Percentiles rank a stretch among this genome's conserved stretches.
Evolutionary conservation across 2,113 vertebrate genomes (phyloP).

Genomic region (Dasypus novemcinctus): DNA sequence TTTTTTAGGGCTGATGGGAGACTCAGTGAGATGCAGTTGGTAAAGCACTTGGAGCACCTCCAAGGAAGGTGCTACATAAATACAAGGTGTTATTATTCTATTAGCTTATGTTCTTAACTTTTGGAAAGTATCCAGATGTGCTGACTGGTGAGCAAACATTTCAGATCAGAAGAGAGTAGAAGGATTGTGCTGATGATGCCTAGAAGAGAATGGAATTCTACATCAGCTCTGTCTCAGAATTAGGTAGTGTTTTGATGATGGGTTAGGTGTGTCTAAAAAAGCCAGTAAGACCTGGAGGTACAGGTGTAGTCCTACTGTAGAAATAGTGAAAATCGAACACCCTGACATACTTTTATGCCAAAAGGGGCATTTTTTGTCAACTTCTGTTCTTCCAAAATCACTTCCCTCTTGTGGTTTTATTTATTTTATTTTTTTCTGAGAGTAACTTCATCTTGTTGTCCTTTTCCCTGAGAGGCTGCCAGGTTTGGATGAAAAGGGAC

Average conservation of each 20-base stretch:
- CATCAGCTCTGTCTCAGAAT: background rate
- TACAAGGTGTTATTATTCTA: slow-evolving; percentile 5
- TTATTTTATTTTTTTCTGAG: slow-evolving; percentile 37
- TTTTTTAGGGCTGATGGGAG: background rate
- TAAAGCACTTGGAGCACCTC: background rate
- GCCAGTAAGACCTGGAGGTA: background rate
- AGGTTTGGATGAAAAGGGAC: slow-evolving; percentile 48
- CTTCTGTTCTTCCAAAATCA: background rate
- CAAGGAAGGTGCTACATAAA: slow-evolving; percentile 32
- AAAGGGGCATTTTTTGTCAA: background rate
- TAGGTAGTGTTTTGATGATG: background rate
- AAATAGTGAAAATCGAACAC: background rate
- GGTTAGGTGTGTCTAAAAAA: background rate
- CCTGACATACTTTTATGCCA: background rate
- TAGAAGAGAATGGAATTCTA: background rate
- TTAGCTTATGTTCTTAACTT: slow-evolving; percentile 14
- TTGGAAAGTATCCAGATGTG: background rate
- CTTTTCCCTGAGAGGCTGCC: slow-evolving; percentile 50
- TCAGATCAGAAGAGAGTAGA: background rate
- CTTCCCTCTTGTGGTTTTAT: background rate
- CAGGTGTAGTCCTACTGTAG: background rate
- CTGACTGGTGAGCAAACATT: background rate
- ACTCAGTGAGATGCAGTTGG: background rate
- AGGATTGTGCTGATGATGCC: background rate
- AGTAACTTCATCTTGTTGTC: slow-evolving; percentile 44